Evolutionary conservation across 2,113 vertebrate genomes (phyloP).

Genomic region (Amblyornis subalaris): DNA sequence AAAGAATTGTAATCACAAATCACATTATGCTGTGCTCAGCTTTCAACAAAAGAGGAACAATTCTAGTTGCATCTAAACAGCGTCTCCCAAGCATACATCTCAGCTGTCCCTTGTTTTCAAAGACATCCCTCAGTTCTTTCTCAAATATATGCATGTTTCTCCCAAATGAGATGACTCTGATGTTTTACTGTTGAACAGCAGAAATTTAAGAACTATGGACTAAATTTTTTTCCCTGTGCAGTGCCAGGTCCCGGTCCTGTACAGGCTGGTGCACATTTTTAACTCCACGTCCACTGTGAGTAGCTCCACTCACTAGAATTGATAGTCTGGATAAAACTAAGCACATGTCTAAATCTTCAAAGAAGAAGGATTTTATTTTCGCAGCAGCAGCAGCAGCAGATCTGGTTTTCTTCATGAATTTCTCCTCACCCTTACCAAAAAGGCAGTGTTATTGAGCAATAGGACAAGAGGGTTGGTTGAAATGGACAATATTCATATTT

Average conservation of each 20-base stretch:
- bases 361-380: not conserved
- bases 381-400: not conserved
- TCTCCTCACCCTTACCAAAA: not conserved
- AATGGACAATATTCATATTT: not conserved
- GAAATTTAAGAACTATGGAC: not conserved
- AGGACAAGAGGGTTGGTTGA: not conserved
- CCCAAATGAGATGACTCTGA: not conserved
- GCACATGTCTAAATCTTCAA: not conserved
- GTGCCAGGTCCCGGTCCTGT: not conserved
- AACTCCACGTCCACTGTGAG: not conserved
- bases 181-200: not conserved
- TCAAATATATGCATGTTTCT: not conserved
- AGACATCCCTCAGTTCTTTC: not conserved
- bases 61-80: not conserved
- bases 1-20: slow-evolving; percentile 42
- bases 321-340: not conserved
- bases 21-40: slow-evolving; percentile 32
- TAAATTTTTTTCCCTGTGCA: not conserved
- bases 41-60: slow-evolving; percentile 5
- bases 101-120: not conserved
- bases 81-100: not conserved
- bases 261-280: not conserved
- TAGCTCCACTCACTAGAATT: not conserved
- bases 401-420: not conserved
- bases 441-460: not conserved